Conservation (phyloP, 2,113 vertebrate genomes). For the Australoheros scitulus region DNA sequence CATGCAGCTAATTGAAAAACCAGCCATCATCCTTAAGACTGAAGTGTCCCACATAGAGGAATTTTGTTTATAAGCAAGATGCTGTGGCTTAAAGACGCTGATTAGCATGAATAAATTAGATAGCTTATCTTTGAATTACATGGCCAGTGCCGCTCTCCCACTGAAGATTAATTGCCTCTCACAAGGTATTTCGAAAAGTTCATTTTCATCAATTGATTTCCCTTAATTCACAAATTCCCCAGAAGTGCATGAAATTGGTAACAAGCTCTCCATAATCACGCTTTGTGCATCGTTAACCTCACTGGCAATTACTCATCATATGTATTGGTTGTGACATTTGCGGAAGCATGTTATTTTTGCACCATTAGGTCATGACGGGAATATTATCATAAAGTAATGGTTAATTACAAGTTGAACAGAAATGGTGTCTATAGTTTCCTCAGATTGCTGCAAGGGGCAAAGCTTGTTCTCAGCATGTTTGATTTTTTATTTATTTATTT, state of each 20-base stretch:
- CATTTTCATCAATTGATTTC: slow-evolving; percentile 74
- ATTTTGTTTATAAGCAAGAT: slow-evolving; percentile 68
- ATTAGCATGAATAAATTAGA: slow-evolving; percentile 77
- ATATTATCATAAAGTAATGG: slow-evolving; percentile 58
- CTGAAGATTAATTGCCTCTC: slow-evolving; percentile 74
- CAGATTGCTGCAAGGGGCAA: slow-evolving; percentile 4
- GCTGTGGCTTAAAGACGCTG: slow-evolving; percentile 58
- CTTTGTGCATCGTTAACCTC: slow-evolving; percentile 70
- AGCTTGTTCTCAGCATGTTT: neutral
- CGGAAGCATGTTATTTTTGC: slow-evolving; percentile 69
- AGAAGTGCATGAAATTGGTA: slow-evolving; percentile 69
- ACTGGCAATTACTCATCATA: slow-evolving; percentile 62
- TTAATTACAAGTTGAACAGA: slow-evolving; percentile 46
- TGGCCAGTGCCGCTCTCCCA: slow-evolving; percentile 62
- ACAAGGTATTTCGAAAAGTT: slow-evolving; percentile 72
- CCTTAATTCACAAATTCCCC: slow-evolving; percentile 62
- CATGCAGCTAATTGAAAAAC: slow-evolving; percentile 63
- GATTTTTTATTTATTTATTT: neutral
- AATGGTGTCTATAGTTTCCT: neutral
- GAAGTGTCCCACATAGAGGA: slow-evolving; percentile 41
- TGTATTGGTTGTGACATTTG: slow-evolving; percentile 66
- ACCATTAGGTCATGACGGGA: slow-evolving; percentile 65
- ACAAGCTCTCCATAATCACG: slow-evolving; percentile 63
- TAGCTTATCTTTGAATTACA: slow-evolving; percentile 77
- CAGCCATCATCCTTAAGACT: slow-evolving; percentile 40